Evolutionary conservation across 2,888 invertebrate genomes (phyloP), one percentile per base, ranked within the genome.

Genomic region (Andrena hattorfiana): DNA sequence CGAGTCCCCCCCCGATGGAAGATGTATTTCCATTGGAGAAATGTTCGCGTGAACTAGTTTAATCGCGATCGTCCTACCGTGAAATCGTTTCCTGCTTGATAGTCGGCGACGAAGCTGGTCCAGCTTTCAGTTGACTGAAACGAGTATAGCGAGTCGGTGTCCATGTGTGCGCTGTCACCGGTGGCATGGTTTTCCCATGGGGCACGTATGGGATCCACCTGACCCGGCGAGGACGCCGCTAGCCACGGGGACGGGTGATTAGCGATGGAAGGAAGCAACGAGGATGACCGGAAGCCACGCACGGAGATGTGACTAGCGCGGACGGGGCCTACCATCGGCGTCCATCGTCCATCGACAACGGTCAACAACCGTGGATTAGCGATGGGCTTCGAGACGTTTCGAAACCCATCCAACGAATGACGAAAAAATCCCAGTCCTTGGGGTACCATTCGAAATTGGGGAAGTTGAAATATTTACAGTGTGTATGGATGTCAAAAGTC

Each of bases 211-310:
- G 77, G 70, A 83, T 87, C 83, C 88, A 88, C 89, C 87, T 91
- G 86, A 86, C 59, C 26, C 23, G 56, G 26, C 56, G 85, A 54
- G 69, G 69, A 48, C 20, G 66, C 23, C 48, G 70, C 20, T 30
- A 63, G n/a, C 20, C 68, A 20, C 67, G 30, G 64, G 62, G 87
- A 79, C 82, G 77, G 77, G 87, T 89, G 90, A 92, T 92, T 92
- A 92, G 85, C 89, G 90, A 92, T 92, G 92, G 91, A 87, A 92
- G 93, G 93, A 93, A 92, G 90, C 90, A 85, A 87, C 81, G 81
- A 84, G 83, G 89, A 89, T 89, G 91, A 89, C 92, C 93, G 93
- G 93, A 93, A 92, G 87, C 93, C 93, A 93, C 93, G 93, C 93
- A 90, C 93, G 85, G 90, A 93, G 93, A 92, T 93, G 93, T 93